These are phyloP conservation scores for Glandiceps talaboti DNA, from an alignment of 53 echinoderm and acorn worm species.

Conservation along the genomic window DNA sequence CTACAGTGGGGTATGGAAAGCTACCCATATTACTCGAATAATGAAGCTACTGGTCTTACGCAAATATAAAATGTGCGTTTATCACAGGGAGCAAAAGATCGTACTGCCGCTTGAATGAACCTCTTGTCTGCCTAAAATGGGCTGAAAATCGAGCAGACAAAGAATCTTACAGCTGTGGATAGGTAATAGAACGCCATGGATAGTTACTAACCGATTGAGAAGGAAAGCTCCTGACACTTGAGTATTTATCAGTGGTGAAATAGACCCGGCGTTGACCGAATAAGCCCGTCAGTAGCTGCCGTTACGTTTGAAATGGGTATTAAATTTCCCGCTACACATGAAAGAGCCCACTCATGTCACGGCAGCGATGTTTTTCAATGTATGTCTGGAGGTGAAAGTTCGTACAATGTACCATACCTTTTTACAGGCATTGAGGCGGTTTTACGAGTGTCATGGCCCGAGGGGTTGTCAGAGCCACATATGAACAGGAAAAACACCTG, in stretches of 20 bases:
- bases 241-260: too few species aligned
- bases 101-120: neutral
- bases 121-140: neutral
- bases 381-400: neutral
- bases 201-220: too few species aligned
- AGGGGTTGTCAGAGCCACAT: neutral
- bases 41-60: neutral
- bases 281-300: too few species aligned
- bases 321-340: too few species aligned
- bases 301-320: too few species aligned
- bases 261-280: too few species aligned
- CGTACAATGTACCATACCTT: neutral
- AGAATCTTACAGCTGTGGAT: neutral
- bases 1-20: neutral
- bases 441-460: neutral
- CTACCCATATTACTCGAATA: neutral
- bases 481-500: too few species aligned
- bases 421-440: neutral
- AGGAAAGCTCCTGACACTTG: too few species aligned
- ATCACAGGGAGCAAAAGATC: neutral
- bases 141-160: neutral
- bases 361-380: neutral
- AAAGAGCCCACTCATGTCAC: neutral
- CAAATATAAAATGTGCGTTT: neutral
- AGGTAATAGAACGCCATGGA: neutral